These are phyloP conservation scores for Matsumurasca onukii DNA, from an alignment of 1,140 invertebrate species.

Conservation along the genomic window DNA sequence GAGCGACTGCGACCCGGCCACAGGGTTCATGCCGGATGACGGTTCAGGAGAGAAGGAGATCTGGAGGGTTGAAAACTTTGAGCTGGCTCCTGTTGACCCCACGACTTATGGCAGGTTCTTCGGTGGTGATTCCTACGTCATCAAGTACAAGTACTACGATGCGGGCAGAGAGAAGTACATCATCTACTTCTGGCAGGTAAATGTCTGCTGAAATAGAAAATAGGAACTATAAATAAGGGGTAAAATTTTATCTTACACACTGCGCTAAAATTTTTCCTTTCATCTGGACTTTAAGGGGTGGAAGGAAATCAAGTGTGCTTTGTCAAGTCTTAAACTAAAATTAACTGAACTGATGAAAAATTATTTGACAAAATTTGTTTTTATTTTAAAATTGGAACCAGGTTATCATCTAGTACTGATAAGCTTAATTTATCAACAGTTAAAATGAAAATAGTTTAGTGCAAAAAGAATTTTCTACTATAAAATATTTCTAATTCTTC, in stretches of 20 bases:
- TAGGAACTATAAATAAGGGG: no score
- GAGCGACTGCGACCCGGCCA: constrained; percentile 46
- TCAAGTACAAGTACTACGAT: constrained; percentile 67
- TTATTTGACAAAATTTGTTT: no score
- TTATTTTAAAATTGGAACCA: no score
- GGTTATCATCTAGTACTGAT: no score
- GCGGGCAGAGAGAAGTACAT: constrained; percentile 56
- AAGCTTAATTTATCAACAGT: neutral
- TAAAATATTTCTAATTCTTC: no score
- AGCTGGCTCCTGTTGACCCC: constrained; percentile 56
- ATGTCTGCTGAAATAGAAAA: neutral
- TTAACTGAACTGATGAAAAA: no score
- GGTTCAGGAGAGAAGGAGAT: constrained; percentile 59
- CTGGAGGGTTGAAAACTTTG: constrained; percentile 55
- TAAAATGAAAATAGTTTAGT: neutral
- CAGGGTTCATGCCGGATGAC: constrained; percentile 73
- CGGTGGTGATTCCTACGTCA: constrained; percentile 74
- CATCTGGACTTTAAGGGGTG: no score
- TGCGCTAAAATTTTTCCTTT: no score
- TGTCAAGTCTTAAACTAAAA: no score
- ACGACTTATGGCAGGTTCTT: constrained; percentile 64
- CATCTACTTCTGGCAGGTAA: constrained; percentile 71
- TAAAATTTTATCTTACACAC: no score
- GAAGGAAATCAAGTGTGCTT: no score
- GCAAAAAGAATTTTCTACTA: neutral